Evolutionary conservation across 2,797 vertebrate genomes (phyloP).

Genomic region (Heteromormyrus szaboi): DNA sequence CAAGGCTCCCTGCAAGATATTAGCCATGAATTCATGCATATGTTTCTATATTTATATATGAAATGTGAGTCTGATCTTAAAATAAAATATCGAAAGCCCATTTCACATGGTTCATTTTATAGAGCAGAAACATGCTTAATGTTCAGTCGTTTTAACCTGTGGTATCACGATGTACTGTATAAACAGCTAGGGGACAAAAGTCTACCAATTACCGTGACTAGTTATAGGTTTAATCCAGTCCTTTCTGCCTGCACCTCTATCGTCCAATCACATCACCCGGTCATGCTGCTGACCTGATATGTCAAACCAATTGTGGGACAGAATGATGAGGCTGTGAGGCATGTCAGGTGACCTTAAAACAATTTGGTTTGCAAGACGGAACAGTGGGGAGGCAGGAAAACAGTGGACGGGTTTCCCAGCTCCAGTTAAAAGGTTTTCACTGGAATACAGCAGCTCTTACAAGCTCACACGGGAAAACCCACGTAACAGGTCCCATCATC

Average conservation of each 20-base stretch:
- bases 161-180: neutral
- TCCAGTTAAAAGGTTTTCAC: neutral
- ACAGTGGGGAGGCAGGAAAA: neutral
- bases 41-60: neutral
- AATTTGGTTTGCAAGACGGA: neutral
- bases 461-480: neutral
- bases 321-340: neutral
- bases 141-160: neutral
- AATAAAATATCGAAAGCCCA: neutral
- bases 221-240: neutral
- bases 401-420: neutral
- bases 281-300: neutral
- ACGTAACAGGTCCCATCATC: neutral
- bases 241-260: neutral
- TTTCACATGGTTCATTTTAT: neutral
- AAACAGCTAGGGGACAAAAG: neutral
- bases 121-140: neutral
- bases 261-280: neutral
- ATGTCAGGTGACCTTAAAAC: slow-evolving; percentile 1
- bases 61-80: neutral
- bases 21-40: neutral
- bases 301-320: slow-evolving; percentile 7
- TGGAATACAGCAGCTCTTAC: neutral
- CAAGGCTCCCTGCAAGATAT: neutral
- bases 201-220: neutral